Conservation (phyloP, 1,140 invertebrate genomes). For the Magallana gigas region DNA sequence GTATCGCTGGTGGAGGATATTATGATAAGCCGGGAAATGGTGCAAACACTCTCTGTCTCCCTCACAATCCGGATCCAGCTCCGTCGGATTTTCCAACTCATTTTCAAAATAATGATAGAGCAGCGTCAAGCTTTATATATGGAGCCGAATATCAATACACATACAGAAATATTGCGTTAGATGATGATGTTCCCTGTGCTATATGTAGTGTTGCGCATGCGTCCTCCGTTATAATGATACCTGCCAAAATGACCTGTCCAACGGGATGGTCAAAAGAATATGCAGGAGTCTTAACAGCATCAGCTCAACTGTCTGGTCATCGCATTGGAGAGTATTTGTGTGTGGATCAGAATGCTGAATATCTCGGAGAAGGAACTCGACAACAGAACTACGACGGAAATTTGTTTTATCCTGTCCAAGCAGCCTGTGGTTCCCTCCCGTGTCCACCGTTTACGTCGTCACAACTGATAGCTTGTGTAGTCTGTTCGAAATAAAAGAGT, state of each 20-base stretch:
- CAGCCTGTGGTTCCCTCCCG: slow-evolving; percentile 39
- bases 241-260: background rate
- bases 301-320: too few species aligned
- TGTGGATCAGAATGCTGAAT: background rate
- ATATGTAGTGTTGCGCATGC: background rate
- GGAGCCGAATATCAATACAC: slow-evolving; percentile 42
- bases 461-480: slow-evolving; percentile 20
- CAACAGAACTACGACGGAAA: slow-evolving; percentile 3
- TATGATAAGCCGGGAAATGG: slow-evolving; percentile 4
- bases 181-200: slow-evolving; percentile 51
- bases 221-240: slow-evolving; percentile 32
- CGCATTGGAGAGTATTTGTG: background rate
- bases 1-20: slow-evolving; percentile 4
- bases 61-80: slow-evolving; percentile 34
- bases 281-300: background rate
- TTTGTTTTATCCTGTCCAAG: slow-evolving; percentile 39
- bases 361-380: background rate
- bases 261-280: slow-evolving; percentile 11
- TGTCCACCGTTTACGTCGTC: slow-evolving; percentile 42
- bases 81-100: background rate
- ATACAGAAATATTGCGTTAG: background rate
- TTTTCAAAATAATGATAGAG: background rate
- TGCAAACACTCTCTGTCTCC: slow-evolving; percentile 38
- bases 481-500: slow-evolving; percentile 45
- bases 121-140: background rate